These are phyloP conservation scores for Balearica regulorum DNA, from an alignment of 2,797 vertebrate genomes.

Conservation along the genomic window DNA sequence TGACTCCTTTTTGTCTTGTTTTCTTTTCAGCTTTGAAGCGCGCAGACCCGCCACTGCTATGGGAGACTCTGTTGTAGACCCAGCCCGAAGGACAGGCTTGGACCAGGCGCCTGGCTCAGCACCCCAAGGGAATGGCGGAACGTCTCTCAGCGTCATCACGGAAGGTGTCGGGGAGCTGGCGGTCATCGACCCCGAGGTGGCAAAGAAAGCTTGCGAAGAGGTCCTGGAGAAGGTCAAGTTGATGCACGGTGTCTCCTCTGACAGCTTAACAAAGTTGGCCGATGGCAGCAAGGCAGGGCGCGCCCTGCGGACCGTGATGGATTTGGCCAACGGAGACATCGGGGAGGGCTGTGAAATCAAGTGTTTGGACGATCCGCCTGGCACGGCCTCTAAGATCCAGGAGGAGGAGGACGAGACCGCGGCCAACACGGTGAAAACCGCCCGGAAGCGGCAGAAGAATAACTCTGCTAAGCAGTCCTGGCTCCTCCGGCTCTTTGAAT, in stretches of 20 bases:
- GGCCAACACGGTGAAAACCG: constrained; percentile 72
- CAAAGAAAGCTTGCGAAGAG: constrained; percentile 87
- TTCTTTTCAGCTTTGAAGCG: constrained; percentile 51
- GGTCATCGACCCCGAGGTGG: constrained; percentile 90
- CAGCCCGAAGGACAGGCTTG: not conserved
- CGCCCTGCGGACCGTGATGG: not conserved
- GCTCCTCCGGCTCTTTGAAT: constrained; percentile 94
- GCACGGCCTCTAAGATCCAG: constrained; percentile 54
- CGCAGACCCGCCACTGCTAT: constrained; percentile 50
- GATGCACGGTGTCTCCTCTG: constrained; percentile 47
- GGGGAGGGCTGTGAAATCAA: constrained; percentile 45
- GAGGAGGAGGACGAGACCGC: constrained; percentile 75
- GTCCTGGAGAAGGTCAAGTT: constrained; percentile 91
- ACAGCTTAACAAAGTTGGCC: not conserved
- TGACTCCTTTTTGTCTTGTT: not conserved
- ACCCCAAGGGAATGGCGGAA: constrained; percentile 68
- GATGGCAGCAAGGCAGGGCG: not conserved
- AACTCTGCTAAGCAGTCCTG: constrained; percentile 93
- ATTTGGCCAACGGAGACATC: constrained; percentile 60
- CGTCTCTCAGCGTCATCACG: constrained; percentile 81
- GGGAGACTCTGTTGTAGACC: constrained; percentile 66
- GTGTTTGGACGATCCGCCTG: constrained; percentile 27
- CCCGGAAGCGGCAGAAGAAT: constrained; percentile 82
- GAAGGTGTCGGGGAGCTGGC: constrained; percentile 84
- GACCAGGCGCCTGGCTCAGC: constrained; percentile 14